Evolutionary conservation across 92 coral and sea anemone genomes (phyloP).

Genomic region (Paragorgia papillata): DNA sequence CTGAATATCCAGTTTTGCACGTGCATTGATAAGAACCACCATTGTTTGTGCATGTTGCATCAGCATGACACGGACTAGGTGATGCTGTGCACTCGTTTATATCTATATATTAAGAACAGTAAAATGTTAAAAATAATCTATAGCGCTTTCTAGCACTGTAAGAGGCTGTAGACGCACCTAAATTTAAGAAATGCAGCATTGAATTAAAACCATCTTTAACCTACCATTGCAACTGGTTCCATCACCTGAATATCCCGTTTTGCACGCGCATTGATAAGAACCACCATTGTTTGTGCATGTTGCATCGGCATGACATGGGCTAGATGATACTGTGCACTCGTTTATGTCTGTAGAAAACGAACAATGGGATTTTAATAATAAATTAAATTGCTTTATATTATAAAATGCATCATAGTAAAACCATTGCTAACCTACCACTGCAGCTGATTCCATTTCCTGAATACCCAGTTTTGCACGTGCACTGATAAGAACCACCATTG

Average conservation of each 20-base stretch:
- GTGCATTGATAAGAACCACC: slow-evolving; percentile 20
- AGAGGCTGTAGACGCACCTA: too few species aligned
- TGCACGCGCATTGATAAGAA: slow-evolving; percentile 53
- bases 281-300: slow-evolving; percentile 27
- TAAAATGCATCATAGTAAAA: not conserved
- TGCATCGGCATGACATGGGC: slow-evolving; percentile 37
- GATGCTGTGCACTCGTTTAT: not conserved
- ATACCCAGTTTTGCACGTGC: slow-evolving; percentile 50
- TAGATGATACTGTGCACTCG: slow-evolving; percentile 36
- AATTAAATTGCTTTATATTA: not conserved
- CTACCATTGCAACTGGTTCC: not conserved
- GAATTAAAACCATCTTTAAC: too few species aligned
- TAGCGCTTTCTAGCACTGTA: too few species aligned
- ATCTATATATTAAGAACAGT: not conserved
- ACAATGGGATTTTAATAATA: too few species aligned
- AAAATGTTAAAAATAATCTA: too few species aligned
- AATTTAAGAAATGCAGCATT: too few species aligned
- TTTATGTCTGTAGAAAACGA: slow-evolving; percentile 25
- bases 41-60: slow-evolving; percentile 21
- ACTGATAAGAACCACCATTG: slow-evolving; percentile 56
- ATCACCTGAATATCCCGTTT: not conserved
- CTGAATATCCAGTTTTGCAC: slow-evolving; percentile 36
- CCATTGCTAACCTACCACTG: slow-evolving; percentile 12
- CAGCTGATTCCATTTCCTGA: slow-evolving; percentile 55
- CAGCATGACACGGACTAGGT: not conserved